Evolutionary conservation across 2,113 vertebrate genomes (phyloP).

Genomic region (Axis porcinus): DNA sequence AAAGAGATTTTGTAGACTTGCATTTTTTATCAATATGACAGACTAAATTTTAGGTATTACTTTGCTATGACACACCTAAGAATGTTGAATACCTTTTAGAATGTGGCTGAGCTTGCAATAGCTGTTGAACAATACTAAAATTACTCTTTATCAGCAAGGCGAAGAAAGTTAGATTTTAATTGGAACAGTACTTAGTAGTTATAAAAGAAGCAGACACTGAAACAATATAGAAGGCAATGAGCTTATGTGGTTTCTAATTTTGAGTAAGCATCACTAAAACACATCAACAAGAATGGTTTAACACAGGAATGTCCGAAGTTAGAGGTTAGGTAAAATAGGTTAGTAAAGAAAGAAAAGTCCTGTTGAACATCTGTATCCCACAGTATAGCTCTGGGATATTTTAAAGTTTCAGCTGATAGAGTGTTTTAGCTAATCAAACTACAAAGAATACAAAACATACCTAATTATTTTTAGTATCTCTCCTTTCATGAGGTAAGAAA

Average conservation of each 20-base stretch:
- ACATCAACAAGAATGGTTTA: background rate
- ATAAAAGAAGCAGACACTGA: background rate
- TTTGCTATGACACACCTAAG: background rate
- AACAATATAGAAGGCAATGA: background rate
- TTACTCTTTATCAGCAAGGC: background rate
- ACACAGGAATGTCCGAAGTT: background rate
- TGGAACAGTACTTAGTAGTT: background rate
- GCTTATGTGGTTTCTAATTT: background rate
- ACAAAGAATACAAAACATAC: background rate
- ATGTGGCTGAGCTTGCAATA: background rate
- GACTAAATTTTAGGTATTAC: slow-evolving; percentile 7
- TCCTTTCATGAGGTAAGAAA: background rate
- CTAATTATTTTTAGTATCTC: background rate
- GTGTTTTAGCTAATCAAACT: background rate
- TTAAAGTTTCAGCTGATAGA: background rate
- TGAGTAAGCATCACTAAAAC: background rate
- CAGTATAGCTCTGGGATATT: background rate
- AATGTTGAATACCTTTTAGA: background rate
- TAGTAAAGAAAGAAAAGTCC: background rate
- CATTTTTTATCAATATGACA: background rate
- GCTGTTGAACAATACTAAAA: background rate
- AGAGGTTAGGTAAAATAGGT: background rate
- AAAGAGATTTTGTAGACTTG: background rate
- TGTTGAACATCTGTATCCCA: background rate
- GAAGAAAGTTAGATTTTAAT: background rate